Percentiles rank a stretch among this genome's conserved stretches.
These are phyloP conservation scores for Ascaphus truei DNA, from an alignment of 2,113 vertebrate genomes.

Conservation along the genomic window DNA sequence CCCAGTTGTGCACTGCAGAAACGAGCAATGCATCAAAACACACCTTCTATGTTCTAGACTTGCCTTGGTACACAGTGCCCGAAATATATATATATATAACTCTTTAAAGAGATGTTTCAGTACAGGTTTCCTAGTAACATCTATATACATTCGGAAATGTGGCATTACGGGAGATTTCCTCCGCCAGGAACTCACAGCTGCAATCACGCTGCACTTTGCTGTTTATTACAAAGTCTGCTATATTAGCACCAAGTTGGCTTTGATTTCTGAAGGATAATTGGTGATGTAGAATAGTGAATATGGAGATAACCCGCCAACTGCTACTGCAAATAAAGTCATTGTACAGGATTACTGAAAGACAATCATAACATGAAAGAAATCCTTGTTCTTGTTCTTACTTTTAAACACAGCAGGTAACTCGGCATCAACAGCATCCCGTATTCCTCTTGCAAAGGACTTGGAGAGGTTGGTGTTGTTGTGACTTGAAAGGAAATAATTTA, in stretches of 20 bases:
- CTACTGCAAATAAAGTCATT: neutral
- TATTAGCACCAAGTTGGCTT: neutral
- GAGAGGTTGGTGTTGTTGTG: neutral
- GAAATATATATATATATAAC: too few species aligned
- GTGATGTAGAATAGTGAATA: neutral
- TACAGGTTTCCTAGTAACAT: too few species aligned
- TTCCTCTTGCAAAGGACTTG: constrained; percentile 21
- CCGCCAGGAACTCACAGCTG: too few species aligned
- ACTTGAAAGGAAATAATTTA: constrained; percentile 19
- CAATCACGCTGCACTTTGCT: too few species aligned
- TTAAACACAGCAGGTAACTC: constrained; percentile 14
- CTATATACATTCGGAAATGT: too few species aligned
- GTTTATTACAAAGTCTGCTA: neutral
- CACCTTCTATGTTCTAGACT: too few species aligned
- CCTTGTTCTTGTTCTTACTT: constrained; percentile 10
- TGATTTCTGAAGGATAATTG: neutral
- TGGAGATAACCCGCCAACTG: neutral
- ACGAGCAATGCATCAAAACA: too few species aligned
- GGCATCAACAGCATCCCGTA: constrained; percentile 3
- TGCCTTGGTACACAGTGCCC: too few species aligned
- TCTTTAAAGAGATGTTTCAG: too few species aligned
- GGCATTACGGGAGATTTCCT: too few species aligned
- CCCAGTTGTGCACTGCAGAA: too few species aligned
- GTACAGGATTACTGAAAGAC: neutral
- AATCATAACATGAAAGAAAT: constrained; percentile 8